phyloP scores from a whole-genome alignment of 2,113 vertebrate genomes.

The Mormyrus lacerda region DNA sequence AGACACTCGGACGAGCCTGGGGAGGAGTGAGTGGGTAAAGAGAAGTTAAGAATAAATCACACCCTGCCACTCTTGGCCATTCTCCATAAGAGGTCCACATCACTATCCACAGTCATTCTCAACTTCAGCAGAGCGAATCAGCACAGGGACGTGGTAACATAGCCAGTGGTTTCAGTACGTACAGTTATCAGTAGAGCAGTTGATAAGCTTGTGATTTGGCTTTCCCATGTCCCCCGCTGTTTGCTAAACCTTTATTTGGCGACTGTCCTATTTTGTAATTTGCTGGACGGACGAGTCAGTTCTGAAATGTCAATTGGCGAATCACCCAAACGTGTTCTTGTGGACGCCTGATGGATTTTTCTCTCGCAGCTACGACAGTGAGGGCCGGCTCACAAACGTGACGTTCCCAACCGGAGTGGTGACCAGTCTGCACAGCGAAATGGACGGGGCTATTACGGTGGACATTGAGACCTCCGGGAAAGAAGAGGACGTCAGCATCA shows the following conservation, averaged over 20 bases:
- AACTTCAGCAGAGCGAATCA: background rate
- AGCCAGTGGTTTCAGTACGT: background rate
- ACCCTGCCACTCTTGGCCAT: background rate
- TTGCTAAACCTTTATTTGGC: background rate
- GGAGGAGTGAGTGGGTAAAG: background rate
- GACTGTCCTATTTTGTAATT: background rate
- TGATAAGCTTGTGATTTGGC: background rate
- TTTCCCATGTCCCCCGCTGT: background rate
- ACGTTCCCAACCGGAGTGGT: conserved; percentile 94
- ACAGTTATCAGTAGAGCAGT: conserved; percentile 18
- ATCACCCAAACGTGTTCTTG: background rate
- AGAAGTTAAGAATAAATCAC: conserved; percentile 9
- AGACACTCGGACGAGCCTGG: background rate
- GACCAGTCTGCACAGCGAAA: conserved; percentile 84
- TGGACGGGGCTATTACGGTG: conserved; percentile 82
- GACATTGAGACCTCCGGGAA: conserved; percentile 83
- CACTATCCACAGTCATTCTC: conserved; percentile 12
- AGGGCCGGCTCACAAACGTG: conserved; percentile 90
- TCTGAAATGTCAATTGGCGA: conserved; percentile 8
- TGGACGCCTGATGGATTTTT: background rate
- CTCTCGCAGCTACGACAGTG: conserved; percentile 81
- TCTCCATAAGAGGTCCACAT: conserved; percentile 8
- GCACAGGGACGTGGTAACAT: background rate
- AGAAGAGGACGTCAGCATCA: conserved; percentile 91
- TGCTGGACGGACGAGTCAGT: background rate